Percentiles rank a stretch among this genome's conserved stretches.
Evolutionary conservation across 2,113 vertebrate genomes (phyloP).

Genomic region (Sporophila hypoxantha): DNA sequence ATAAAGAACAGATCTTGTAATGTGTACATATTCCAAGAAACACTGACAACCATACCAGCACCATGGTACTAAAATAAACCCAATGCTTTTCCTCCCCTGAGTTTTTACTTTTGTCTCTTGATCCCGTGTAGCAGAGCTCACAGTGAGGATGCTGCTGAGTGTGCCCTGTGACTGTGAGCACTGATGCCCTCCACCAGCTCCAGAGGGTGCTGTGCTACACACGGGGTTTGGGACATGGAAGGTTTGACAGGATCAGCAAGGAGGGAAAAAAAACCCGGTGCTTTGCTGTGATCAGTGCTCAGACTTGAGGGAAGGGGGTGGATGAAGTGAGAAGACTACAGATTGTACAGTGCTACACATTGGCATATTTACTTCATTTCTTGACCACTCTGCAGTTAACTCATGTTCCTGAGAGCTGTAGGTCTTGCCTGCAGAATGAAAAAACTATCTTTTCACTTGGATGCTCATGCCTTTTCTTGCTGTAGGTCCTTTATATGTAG

Average conservation of each 20-base stretch:
- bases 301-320: background rate
- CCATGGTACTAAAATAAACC: background rate
- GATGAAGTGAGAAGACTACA: background rate
- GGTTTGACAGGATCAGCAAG: background rate
- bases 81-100: background rate
- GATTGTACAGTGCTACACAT: background rate
- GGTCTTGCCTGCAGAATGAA: background rate
- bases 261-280: fast-evolving
- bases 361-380: slow-evolving; percentile 3
- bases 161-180: background rate
- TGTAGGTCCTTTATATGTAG: background rate
- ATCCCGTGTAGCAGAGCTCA: background rate
- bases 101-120: background rate
- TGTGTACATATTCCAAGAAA: background rate
- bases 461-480: background rate
- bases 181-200: background rate
- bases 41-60: background rate
- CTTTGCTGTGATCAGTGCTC: slow-evolving; percentile 22
- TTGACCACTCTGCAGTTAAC: background rate
- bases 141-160: background rate
- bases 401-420: background rate
- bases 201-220: background rate
- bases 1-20: background rate
- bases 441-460: background rate
- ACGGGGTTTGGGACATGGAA: background rate